Base-by-base conservation (phyloP, 2,113 vertebrate genomes). In the Rhinichthys klamathensis region DNA sequence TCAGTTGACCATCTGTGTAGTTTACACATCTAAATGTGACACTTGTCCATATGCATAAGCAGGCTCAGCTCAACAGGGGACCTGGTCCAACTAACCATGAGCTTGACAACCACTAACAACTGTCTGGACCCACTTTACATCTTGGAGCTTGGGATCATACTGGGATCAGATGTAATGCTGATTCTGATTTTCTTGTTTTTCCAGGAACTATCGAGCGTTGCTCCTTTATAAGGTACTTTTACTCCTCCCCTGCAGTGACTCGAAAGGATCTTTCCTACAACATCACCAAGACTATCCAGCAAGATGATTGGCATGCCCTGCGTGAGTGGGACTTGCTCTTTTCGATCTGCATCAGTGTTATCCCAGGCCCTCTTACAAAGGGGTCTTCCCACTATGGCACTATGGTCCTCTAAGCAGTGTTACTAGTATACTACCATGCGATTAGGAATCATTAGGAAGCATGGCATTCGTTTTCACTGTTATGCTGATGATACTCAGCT, bases 211-310 rank as follows among this genome's bases (percentile, higher is more conserved):
- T 89, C 6, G 81, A 96, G 89, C 91, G 96, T 83, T 97, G 96
- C 92, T 93, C 93, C 0, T 96, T 95, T 87, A 97, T 97, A 92
- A 97, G 96, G 92, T 97, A 97, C 91, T 96, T 96, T 93, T 97
- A 96, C 89, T 95, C 96, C 88, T 95, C 96, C 90, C 94, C 96
- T 10, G 93, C 94, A 81, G 94, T 96, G 88, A 94, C 94, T 83
- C 95, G 74, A 51, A 89, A 95, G 92, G 96, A 97, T 92, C 94
- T 96, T 82, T 96, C 96, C 58, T 96, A 95, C 92, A 97, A 97
- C 90, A 95, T 97, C 89, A 97, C 96, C n/a, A 96, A 96, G 93
- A 96, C 96, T 44, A 97, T 97, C 92, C 96, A 96, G 58, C 96
- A 97, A 93, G 96, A 97, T 27, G 96, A 97, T 89, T 97, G 96